Evolutionary conservation across 2,113 vertebrate genomes (phyloP).

Genomic region (Tragelaphus buxtoni): DNA sequence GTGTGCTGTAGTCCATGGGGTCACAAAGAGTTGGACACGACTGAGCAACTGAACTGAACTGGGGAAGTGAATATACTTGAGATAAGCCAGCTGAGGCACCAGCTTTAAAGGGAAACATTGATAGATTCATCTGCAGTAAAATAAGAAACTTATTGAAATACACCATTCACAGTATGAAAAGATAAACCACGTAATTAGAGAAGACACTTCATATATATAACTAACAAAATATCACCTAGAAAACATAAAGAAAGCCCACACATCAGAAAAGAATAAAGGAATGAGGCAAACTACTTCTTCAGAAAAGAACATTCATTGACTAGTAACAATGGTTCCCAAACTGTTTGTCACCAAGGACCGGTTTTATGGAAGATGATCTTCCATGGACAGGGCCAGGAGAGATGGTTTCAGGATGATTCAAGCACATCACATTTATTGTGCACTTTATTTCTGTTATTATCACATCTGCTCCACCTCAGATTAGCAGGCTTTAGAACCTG

Average conservation of each 20-base stretch:
- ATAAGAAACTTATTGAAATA: background rate
- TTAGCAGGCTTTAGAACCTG: background rate
- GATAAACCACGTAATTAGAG: background rate
- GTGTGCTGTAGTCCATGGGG: background rate
- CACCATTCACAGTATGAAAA: background rate
- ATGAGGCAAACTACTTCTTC: background rate
- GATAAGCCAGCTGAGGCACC: background rate
- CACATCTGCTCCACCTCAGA: background rate
- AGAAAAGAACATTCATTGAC: background rate
- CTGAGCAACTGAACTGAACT: background rate
- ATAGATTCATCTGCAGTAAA: background rate
- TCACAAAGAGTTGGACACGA: background rate
- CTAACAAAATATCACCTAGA: background rate
- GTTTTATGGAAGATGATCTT: background rate
- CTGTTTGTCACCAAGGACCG: background rate
- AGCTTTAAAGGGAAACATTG: background rate
- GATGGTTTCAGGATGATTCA: background rate
- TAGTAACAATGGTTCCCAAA: background rate
- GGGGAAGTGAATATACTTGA: background rate
- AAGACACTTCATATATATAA: background rate
- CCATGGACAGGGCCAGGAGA: background rate
- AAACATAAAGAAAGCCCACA: background rate
- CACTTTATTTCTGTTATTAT: background rate
- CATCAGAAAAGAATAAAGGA: background rate
- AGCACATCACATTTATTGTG: rapidly evolving